These are phyloP conservation scores for Drosophila kuntzei DNA, from an alignment of 2,888 invertebrate species.

Conservation along the genomic window DNA sequence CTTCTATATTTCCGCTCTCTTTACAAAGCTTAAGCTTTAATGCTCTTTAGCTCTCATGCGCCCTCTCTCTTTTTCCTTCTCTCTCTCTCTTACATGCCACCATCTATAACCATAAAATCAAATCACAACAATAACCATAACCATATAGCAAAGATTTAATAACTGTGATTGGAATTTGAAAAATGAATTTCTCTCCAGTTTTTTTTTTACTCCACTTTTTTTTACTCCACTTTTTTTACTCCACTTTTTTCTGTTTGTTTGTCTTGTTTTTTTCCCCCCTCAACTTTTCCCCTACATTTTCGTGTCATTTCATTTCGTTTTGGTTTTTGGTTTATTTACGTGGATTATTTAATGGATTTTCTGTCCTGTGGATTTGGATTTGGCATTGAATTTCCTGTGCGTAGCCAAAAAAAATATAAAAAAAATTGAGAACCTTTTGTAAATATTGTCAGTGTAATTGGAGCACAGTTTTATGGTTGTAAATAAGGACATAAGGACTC, in stretches of 20 bases:
- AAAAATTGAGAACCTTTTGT: slow-evolving; percentile 54
- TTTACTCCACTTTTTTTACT: slow-evolving; percentile 11
- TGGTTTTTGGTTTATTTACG: slow-evolving; percentile 67
- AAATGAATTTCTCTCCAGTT: slow-evolving; percentile 67
- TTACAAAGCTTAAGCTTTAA: slow-evolving; percentile 16
- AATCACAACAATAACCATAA: slow-evolving; percentile 80
- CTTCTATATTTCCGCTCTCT: too few relatives aligned
- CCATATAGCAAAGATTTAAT: slow-evolving; percentile 80
- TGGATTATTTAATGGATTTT: slow-evolving; percentile 78
- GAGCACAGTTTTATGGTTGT: slow-evolving; percentile 48
- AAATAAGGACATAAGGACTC: slow-evolving; percentile 24
- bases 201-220: slow-evolving; percentile 29
- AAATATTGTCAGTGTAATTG: slow-evolving; percentile 74
- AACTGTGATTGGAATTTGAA: slow-evolving; percentile 79
- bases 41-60: slow-evolving; percentile 18
- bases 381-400: slow-evolving; percentile 68
- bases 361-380: slow-evolving; percentile 43
- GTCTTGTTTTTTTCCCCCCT: slow-evolving; percentile 23
- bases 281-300: slow-evolving; percentile 34
- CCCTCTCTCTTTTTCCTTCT: background rate
- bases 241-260: slow-evolving; percentile 41
- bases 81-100: too few relatives aligned
- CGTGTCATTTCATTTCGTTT: slow-evolving; percentile 57
- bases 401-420: slow-evolving; percentile 21
- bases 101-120: slow-evolving; percentile 79